phyloP scores from a whole-genome alignment of 1,140 invertebrate species.

The Lepidostoma basale region DNA sequence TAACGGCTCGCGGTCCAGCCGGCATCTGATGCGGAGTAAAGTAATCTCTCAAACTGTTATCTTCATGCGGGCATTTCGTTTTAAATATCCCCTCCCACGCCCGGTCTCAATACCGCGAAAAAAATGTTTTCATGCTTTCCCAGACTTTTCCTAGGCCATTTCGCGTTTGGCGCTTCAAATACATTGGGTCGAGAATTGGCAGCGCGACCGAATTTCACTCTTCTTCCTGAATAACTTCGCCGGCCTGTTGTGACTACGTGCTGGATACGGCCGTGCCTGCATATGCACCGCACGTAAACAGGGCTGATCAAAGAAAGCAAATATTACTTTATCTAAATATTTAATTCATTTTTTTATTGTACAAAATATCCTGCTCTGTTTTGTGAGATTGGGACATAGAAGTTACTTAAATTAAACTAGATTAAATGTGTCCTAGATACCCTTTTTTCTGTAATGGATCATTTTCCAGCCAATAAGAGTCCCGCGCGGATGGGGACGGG shows the following conservation, averaged over 20 bases:
- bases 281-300: constrained; percentile 13
- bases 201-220: background rate
- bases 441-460: too few relatives aligned
- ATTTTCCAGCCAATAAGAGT: too few relatives aligned
- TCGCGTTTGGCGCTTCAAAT: constrained; percentile 11
- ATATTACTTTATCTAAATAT: too few relatives aligned
- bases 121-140: background rate
- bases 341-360: too few relatives aligned
- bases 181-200: constrained; percentile 2
- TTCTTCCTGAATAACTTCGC: constrained; percentile 24
- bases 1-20: too few relatives aligned
- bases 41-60: background rate
- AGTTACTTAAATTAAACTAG: too few relatives aligned
- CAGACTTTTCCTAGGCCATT: background rate
- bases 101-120: background rate
- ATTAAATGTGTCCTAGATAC: too few relatives aligned
- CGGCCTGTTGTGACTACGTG: background rate
- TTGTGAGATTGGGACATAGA: too few relatives aligned
- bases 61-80: background rate
- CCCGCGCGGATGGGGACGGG: too few relatives aligned
- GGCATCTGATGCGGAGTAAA: background rate
- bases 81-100: background rate
- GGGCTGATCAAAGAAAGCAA: background rate
- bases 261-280: background rate
- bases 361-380: too few relatives aligned